A percentile compares a stretch with the other conserved stretches of the same genome.
Evolutionary conservation across 2,797 vertebrate species (phyloP).

Genomic region (Aeoliscus strigatus): DNA sequence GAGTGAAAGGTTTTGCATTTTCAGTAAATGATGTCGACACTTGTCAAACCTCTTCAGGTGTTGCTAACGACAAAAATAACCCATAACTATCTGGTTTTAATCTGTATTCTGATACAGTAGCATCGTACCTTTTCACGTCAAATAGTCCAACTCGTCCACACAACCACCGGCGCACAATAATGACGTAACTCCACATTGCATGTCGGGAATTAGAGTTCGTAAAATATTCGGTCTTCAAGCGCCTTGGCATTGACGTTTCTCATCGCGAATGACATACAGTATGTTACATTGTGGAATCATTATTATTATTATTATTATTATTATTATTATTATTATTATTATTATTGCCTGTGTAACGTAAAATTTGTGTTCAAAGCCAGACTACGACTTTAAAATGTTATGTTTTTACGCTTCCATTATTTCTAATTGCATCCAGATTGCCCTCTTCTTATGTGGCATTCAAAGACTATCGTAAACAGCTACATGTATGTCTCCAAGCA

Average conservation of each 20-base stretch:
- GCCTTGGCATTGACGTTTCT: not conserved
- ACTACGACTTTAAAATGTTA: too few species aligned
- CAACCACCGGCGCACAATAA: slow-evolving; percentile 30
- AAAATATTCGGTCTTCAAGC: fast-evolving
- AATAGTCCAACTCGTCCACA: slow-evolving; percentile 31
- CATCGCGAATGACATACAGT: too few species aligned
- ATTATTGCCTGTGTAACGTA: too few species aligned
- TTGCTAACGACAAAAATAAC: too few species aligned
- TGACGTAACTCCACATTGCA: slow-evolving; percentile 35
- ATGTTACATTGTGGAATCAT: not conserved
- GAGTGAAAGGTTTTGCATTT: not conserved
- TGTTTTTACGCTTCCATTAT: too few species aligned
- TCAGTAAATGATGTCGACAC: not conserved
- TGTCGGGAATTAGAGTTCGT: slow-evolving; percentile 55
- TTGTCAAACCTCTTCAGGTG: too few species aligned
- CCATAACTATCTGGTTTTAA: too few species aligned
- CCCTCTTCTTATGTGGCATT: slow-evolving; percentile 9
- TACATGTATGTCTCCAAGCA: too few species aligned
- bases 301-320: too few species aligned
- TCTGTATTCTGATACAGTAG: not conserved
- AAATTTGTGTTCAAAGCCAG: too few species aligned
- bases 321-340: too few species aligned
- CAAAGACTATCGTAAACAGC: slow-evolving; percentile 7
- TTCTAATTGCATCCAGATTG: slow-evolving; percentile 3
- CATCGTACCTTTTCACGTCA: slow-evolving; percentile 19